Evolutionary conservation across 2,888 invertebrate genomes (phyloP).

Genomic region (Harpalus rufipes): DNA sequence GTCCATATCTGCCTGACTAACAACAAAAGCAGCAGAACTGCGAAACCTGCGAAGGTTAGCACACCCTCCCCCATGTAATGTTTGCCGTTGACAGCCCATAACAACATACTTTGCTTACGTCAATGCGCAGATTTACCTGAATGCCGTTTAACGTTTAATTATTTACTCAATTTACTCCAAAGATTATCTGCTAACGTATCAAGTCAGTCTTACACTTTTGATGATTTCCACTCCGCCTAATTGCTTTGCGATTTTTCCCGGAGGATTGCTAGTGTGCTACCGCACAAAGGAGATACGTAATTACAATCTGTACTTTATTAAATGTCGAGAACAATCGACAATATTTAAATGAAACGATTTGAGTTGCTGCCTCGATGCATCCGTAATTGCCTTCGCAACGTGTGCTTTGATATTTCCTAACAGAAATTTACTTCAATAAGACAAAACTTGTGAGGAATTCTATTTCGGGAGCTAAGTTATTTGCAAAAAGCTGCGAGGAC

Average conservation of each 20-base stretch:
- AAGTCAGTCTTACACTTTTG: slow-evolving; percentile 40
- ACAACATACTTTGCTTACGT: slow-evolving; percentile 62
- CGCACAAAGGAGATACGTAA: slow-evolving; percentile 56
- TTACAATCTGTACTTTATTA: slow-evolving; percentile 55
- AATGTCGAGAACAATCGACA: slow-evolving; percentile 56
- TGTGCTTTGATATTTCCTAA: slow-evolving; percentile 47
- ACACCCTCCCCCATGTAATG: not conserved
- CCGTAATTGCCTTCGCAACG: slow-evolving; percentile 20
- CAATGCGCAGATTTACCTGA: slow-evolving; percentile 63
- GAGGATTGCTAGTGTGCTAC: not conserved
- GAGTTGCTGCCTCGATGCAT: slow-evolving; percentile 29
- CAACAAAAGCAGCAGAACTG: not conserved
- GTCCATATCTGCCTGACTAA: not conserved
- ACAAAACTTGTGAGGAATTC: not conserved
- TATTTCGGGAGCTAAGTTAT: not conserved
- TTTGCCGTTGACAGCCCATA: slow-evolving; percentile 60
- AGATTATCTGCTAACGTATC: slow-evolving; percentile 58
- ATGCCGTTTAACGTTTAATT: slow-evolving; percentile 65
- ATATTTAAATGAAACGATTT: slow-evolving; percentile 51
- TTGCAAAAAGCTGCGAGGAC: not conserved
- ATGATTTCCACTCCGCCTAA: slow-evolving; percentile 43
- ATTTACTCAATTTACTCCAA: slow-evolving; percentile 66
- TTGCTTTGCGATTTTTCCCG: slow-evolving; percentile 33
- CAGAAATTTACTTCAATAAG: slow-evolving; percentile 27
- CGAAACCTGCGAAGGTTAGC: not conserved